Evolutionary conservation across 2,797 vertebrate genomes (phyloP).

Genomic region (Scarus forsteni): DNA sequence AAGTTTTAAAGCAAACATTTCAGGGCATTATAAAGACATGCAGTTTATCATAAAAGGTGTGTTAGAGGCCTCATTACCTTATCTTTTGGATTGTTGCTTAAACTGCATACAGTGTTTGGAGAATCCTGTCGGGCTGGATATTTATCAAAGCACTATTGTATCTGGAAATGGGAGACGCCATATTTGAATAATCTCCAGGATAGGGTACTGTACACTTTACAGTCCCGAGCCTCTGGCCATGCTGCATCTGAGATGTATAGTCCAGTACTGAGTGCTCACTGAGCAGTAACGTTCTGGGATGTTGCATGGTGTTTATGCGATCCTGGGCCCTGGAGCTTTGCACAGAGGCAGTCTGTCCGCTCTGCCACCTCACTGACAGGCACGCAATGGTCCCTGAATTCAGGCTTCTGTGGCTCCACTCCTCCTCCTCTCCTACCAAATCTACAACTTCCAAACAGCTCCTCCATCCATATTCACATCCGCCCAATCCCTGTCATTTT

Average conservation of each 20-base stretch:
- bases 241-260: conserved; percentile 31
- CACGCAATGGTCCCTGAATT: conserved; percentile 49
- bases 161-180: conserved; percentile 17
- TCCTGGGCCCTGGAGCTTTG: conserved; percentile 45
- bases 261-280: conserved; percentile 43
- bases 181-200: conserved; percentile 28
- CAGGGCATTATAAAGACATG: too few species aligned
- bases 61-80: too few species aligned
- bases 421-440: conserved; percentile 30
- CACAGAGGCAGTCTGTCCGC: conserved; percentile 53
- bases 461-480: conserved; percentile 75
- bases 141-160: conserved; percentile 1
- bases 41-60: too few species aligned
- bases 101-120: not conserved
- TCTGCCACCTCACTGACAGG: conserved; percentile 67
- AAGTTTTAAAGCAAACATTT: too few species aligned
- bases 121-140: not conserved
- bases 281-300: conserved; percentile 43
- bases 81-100: too few species aligned
- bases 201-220: conserved; percentile 34
- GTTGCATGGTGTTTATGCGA: conserved; percentile 51
- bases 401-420: conserved; percentile 25
- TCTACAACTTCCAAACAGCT: conserved; percentile 25
- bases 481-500: conserved; percentile 69
- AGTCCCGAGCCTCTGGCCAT: conserved; percentile 17